These are phyloP conservation scores for Hyphantria cunea DNA, from an alignment of 1,140 invertebrate species.

Conservation along the genomic window DNA sequence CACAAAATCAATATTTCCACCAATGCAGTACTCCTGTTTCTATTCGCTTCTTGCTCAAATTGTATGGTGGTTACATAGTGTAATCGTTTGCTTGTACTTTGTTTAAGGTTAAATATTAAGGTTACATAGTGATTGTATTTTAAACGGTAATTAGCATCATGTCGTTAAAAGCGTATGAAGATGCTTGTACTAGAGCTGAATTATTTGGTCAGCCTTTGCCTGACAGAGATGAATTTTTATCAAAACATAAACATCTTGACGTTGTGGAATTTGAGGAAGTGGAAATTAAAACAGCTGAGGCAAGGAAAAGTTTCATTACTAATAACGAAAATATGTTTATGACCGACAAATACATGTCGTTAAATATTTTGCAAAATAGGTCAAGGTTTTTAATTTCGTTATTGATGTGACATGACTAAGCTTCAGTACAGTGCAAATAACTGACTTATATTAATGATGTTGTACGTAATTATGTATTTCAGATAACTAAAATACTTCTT, in stretches of 20 bases:
- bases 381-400: neutral
- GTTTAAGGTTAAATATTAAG: constrained; percentile 10
- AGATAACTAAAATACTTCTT: too few relatives aligned
- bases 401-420: too few relatives aligned
- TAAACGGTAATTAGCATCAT: constrained; percentile 53
- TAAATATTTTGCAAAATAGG: neutral
- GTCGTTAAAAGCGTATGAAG: constrained; percentile 85
- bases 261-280: constrained; percentile 75
- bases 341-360: neutral
- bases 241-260: constrained; percentile 76
- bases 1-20: constrained; percentile 22
- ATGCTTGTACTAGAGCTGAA: constrained; percentile 88
- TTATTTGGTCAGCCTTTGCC: constrained; percentile 86
- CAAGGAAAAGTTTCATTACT: constrained; percentile 32
- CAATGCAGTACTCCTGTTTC: constrained; percentile 1
- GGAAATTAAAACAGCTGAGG: constrained; percentile 80
- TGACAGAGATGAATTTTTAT: constrained; percentile 84
- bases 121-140: neutral
- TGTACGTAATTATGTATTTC: too few relatives aligned
- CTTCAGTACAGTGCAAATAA: too few relatives aligned
- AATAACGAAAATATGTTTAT: neutral
- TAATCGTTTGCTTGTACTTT: neutral
- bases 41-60: too few relatives aligned
- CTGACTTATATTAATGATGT: too few relatives aligned
- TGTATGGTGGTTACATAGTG: too few relatives aligned